Percentiles rank a stretch among this genome's conserved stretches.
phyloP scores from a whole-genome alignment of 2,888 invertebrate genomes.

The Zootermopsis nevadensis region DNA sequence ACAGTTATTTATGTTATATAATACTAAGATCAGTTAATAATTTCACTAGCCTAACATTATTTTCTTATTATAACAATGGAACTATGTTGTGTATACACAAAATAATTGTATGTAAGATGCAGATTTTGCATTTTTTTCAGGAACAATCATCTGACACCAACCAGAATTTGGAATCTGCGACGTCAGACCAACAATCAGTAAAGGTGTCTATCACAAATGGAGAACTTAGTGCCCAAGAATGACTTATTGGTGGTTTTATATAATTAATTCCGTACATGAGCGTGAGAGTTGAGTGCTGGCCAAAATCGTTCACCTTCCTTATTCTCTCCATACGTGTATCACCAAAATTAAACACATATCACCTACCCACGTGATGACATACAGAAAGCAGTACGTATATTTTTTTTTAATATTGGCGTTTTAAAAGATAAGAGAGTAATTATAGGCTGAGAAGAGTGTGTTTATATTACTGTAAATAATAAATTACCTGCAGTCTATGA shows the following conservation, averaged over 20 bases:
- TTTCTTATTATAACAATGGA: not conserved
- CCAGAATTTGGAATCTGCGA: conserved; percentile 36
- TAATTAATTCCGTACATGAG: not conserved
- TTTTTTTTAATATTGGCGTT: conserved; percentile 20
- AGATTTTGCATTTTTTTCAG: conserved; percentile 36
- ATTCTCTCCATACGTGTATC: not conserved
- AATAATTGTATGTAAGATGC: not conserved
- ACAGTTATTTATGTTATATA: too few relatives aligned
- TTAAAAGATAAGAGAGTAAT: not conserved
- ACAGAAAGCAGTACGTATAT: not conserved
- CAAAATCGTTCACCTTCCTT: not conserved
- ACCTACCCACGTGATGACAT: conserved; percentile 12
- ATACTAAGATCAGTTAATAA: too few relatives aligned
- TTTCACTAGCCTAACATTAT: too few relatives aligned
- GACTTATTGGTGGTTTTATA: conserved; percentile 20
- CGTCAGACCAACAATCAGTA: conserved; percentile 43
- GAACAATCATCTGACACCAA: conserved; percentile 46
- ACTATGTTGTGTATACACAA: too few relatives aligned
- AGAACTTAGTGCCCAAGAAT: conserved; percentile 50
- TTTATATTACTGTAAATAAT: conserved; percentile 24
- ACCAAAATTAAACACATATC: conserved; percentile 24
- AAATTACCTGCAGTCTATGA: not conserved
- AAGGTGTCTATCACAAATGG: conserved; percentile 51
- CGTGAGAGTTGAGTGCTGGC: conserved; percentile 33
- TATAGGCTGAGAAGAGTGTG: conserved; percentile 10